Conservation (phyloP, 2,113 vertebrate species). For the Artemisiospiza belli region DNA sequence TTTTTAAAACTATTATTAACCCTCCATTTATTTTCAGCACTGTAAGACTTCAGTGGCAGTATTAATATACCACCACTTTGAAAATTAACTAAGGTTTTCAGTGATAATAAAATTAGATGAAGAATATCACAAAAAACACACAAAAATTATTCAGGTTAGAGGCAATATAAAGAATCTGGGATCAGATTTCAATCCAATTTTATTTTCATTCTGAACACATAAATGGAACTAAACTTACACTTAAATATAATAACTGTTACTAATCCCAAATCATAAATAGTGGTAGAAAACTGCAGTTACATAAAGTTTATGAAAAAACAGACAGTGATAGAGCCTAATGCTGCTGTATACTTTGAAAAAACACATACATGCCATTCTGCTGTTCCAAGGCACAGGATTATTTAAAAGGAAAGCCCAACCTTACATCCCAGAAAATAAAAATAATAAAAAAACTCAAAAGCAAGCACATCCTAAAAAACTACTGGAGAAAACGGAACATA, state of each 20-base stretch:
- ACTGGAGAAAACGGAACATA: neutral
- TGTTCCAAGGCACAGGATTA: neutral
- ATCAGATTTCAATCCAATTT: neutral
- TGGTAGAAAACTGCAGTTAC: neutral
- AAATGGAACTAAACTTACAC: neutral
- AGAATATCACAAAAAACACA: neutral
- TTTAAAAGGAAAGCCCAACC: neutral
- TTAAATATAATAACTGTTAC: neutral
- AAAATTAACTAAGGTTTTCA: neutral
- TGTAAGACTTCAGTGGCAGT: neutral
- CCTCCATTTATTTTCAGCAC: neutral
- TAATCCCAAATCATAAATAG: neutral
- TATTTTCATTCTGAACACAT: neutral
- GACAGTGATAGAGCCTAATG: neutral
- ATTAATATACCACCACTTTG: neutral
- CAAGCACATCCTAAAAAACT: neutral
- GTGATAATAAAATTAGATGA: neutral
- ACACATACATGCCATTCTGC: neutral
- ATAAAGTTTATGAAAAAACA: neutral
- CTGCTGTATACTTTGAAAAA: neutral
- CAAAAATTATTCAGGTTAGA: neutral
- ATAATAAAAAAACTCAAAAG: rapidly evolving
- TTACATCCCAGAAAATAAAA: neutral
- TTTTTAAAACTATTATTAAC: neutral
- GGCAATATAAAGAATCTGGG: neutral